Base-by-base conservation (phyloP, 2,888 invertebrate genomes). In the Ditula angustiorana region DNA sequence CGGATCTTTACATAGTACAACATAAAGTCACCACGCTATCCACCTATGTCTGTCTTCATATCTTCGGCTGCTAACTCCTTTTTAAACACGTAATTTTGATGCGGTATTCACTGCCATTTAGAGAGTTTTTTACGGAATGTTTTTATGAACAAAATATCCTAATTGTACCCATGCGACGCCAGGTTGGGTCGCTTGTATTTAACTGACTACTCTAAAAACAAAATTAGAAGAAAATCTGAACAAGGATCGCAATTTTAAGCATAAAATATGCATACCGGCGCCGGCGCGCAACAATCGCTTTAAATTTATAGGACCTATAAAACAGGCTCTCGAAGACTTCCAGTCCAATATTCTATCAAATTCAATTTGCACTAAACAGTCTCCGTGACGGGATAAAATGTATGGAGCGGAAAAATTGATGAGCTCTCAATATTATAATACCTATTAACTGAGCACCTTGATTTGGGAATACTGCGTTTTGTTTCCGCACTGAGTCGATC, bases 311-410 rank as follows among this genome's bases (percentile, higher is more conserved):
- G 53, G 30, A 26, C 47, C 66, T 46, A 58, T 66, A 66, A 66
- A 66, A 62, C 57, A 47, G 57, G 28, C 24, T 53, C 35, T 47
- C 57, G 11, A 47, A 47, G 61, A 61, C n/a, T 61, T 28, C 21
- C 52, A 41, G 59, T 62, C 37, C 61, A 69, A 65, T 69, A 67
- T 74, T 70, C 71, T 69, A 70, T 69, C 74, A 60, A 67, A 75
- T 69, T 76, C 82, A 81, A 81, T 81, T 80, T 81, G 77, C 82
- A 80, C 78, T 81, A 77, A 80, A 78, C 71, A 72, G 71, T 72
- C 68, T 69, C 61, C 68, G 71, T 69, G 71, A 73, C 67, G 72
- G 68, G 71, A 75, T 74, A 72, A 79, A 79, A 73, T 78, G 76
- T 74, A 76, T 69, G 71, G 70, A 65, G 74, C 61, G 76, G 74